Evolutionary conservation across 2,797 vertebrate species (phyloP).

Genomic region (Apodemus agrarius): DNA sequence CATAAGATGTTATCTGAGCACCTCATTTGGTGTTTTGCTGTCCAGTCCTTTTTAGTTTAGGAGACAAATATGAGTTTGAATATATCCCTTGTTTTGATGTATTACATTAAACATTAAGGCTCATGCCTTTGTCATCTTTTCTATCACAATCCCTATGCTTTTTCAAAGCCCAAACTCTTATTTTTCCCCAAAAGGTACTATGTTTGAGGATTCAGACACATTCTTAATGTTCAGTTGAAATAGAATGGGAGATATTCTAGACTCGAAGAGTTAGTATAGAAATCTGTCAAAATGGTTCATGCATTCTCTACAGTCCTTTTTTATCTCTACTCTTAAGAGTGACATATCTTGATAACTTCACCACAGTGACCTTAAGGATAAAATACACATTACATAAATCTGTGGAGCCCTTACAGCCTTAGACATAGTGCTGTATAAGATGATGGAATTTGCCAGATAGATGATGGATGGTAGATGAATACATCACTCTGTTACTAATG

Average conservation of each 20-base stretch:
- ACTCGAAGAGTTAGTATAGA: conserved; percentile 7
- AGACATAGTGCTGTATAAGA: not conserved
- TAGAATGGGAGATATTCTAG: not conserved
- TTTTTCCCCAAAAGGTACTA: not conserved
- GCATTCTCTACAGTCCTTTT: not conserved
- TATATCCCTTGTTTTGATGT: not conserved
- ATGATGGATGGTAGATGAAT: not conserved
- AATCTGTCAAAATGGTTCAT: not conserved
- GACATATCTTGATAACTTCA: not conserved
- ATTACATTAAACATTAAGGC: not conserved
- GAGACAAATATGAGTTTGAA: not conserved
- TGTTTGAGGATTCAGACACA: not conserved
- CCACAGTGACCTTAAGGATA: conserved; percentile 18
- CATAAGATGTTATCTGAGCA: not conserved
- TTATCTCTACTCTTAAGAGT: conserved; percentile 29
- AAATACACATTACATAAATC: conserved; percentile 12
- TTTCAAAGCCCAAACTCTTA: not conserved
- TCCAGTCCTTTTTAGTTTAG: not conserved
- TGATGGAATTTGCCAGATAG: not conserved
- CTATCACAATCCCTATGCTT: not conserved
- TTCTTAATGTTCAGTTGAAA: not conserved
- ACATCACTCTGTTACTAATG: conserved; percentile 6
- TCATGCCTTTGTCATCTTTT: not conserved
- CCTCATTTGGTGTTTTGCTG: not conserved
- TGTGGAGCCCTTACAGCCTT: not conserved